Conservation (phyloP, 2,888 invertebrate species). For the Caenorhabditis imperialis region DNA sequence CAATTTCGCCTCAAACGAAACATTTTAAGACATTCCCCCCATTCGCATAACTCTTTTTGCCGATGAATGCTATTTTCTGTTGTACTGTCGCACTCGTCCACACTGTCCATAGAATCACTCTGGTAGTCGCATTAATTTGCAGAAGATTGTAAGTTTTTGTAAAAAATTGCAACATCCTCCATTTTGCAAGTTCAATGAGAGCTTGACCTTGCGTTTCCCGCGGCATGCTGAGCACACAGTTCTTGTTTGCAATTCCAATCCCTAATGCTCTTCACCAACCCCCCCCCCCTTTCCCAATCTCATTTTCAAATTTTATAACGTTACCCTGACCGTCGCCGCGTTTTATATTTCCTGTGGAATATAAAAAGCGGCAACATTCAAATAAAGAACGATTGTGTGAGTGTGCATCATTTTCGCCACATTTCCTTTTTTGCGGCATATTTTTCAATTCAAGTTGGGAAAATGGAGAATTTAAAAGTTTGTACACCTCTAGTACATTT, state of each 20-base stretch:
- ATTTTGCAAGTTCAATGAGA: conserved; percentile 1
- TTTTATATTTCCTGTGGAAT: background rate
- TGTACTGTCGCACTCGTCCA: conserved; percentile 18
- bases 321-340: background rate
- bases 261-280: background rate
- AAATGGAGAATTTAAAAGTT: no score
- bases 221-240: conserved; percentile 17
- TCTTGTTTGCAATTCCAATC: conserved; percentile 36
- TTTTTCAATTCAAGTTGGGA: no score
- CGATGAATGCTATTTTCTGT: no score
- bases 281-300: background rate
- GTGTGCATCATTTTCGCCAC: no score
- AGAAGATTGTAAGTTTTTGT: conserved; percentile 25
- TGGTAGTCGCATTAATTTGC: conserved; percentile 22
- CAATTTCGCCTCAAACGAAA: no score
- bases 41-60: no score
- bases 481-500: no score
- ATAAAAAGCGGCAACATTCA: no score
- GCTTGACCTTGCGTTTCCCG: conserved; percentile 8
- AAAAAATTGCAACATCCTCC: no score
- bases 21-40: no score
- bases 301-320: background rate
- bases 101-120: conserved; percentile 30
- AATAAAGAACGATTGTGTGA: no score
- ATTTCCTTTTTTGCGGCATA: no score